A percentile compares a stretch with the other conserved stretches of the same genome.
Conservation (phyloP, 2,113 vertebrate genomes). For the Rhineura floridana region DNA sequence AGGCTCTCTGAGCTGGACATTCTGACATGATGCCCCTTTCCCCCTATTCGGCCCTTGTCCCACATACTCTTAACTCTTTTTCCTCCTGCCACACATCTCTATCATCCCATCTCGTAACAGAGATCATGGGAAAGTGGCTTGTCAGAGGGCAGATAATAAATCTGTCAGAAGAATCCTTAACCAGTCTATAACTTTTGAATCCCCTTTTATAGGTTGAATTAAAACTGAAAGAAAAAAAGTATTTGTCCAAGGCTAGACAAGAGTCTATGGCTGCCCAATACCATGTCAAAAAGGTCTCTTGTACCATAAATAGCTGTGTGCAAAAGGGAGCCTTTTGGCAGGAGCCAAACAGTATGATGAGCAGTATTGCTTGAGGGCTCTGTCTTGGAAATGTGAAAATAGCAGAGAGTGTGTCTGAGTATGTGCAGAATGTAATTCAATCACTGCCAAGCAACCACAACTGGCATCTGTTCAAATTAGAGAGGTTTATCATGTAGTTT, state of each 20-base stretch:
- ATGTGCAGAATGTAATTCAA: background rate
- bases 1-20: background rate
- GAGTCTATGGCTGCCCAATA: background rate
- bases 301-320: background rate
- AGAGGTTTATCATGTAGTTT: background rate
- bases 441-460: background rate
- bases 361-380: background rate
- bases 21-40: background rate
- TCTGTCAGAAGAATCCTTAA: background rate
- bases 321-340: background rate
- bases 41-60: background rate
- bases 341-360: background rate
- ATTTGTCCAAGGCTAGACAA: background rate
- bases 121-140: no score
- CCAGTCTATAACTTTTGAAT: background rate
- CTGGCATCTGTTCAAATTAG: background rate
- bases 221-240: background rate
- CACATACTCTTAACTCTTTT: background rate
- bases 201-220: background rate
- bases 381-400: background rate
- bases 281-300: no score
- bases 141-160: background rate
- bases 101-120: background rate
- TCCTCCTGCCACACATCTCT: background rate
- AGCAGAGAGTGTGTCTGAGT: background rate